Base-by-base conservation (phyloP, 2,113 vertebrate genomes). In the Ardeotis arabs region DNA sequence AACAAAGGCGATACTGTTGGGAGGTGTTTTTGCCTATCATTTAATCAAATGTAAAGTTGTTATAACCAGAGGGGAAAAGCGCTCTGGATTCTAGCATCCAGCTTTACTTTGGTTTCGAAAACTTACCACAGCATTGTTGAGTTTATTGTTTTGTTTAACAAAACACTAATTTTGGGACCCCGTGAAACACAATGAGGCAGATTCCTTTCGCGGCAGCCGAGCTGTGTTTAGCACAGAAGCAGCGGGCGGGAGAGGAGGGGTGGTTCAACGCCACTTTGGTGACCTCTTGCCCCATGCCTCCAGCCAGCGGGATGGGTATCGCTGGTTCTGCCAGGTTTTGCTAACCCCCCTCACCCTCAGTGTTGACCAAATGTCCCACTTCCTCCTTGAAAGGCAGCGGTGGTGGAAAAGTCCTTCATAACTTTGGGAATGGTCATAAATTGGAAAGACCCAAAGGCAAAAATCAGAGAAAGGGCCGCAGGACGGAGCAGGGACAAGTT, bases 1-100 rank as follows among this genome's bases (percentile, higher is more conserved):
- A 96, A 96, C 96, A 97, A 97, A 95, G 80, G 80, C 90, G 84
- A 96, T 28, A 87, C 77, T 95, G 87, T 90, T 93, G 37, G 94
- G 69, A 81, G 1, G 1, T 27, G 89, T 92, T 94, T 87, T 75
- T 67, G 74, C 90, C 96, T 96, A 95, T 96, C 96, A 83, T 95
- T 95, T 92, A 45, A 93, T 95, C 95, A 93, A 91, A 93, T 84
- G 70, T 89, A 87, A 95, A 96, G 87, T 90, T 96, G 74, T 95
- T 93, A 91, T 95, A 96, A 95, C 90, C 59, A 5, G 86, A 96
- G 96, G 92, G 84, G 89, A 63, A 91, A 92, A 96, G 74, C 31
- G 81, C 96, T 95, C 91, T 33, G 91, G 92, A 96, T 89, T 95
- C 89, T 66, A 95, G 84, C 39, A 95, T 78, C 80, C 91, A 93